Evolutionary conservation across 1,140 invertebrate genomes (phyloP).

Genomic region (Drosophila sp.): DNA sequence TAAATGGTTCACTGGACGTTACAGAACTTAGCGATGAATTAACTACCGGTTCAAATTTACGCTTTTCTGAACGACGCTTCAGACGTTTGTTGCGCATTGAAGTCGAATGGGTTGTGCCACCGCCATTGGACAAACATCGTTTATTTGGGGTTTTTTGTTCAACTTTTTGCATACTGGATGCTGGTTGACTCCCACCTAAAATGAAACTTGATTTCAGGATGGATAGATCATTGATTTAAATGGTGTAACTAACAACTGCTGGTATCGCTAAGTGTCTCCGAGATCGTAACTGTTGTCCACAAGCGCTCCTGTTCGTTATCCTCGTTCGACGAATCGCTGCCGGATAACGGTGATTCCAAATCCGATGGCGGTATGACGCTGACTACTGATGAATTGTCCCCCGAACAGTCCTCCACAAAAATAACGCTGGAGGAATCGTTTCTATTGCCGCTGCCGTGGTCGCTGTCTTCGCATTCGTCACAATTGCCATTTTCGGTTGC

Average conservation of each 20-base stretch:
- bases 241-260: not conserved
- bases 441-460: conserved; percentile 6
- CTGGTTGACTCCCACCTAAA: not conserved
- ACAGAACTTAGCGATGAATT: not conserved
- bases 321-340: not conserved
- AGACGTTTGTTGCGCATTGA: not conserved
- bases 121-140: not conserved
- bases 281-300: conserved; percentile 2
- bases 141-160: not conserved
- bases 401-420: conserved; percentile 8
- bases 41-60: not conserved
- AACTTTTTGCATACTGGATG: conserved; percentile 1
- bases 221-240: too few species aligned
- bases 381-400: not conserved
- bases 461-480: conserved; percentile 9
- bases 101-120: not conserved
- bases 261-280: not conserved
- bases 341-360: not conserved
- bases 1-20: not conserved
- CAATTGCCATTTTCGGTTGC: conserved; percentile 9
- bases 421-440: conserved; percentile 5
- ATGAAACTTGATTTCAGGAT: not conserved
- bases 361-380: conserved; percentile 2
- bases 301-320: not conserved
- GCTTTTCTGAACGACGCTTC: conserved; percentile 1